Evolutionary conservation across 2,888 invertebrate species (phyloP).

Genomic region (Uropetala carovei): DNA sequence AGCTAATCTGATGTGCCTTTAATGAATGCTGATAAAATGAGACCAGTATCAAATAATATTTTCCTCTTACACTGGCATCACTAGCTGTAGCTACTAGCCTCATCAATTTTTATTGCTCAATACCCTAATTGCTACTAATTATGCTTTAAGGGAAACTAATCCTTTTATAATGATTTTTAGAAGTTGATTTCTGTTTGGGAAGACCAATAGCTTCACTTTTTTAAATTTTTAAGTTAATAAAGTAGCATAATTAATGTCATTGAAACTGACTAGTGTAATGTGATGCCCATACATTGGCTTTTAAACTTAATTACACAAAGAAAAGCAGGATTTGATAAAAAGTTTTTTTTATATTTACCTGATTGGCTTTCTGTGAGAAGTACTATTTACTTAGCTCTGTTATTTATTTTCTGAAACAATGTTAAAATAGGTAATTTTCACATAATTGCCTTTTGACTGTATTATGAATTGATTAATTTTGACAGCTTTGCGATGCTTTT

Average conservation of each 20-base stretch:
- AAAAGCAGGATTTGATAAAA: neutral
- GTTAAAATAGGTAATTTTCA: neutral
- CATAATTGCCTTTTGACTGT: slow-evolving; percentile 41
- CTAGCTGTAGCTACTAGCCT: neutral
- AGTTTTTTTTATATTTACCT: too few relatives aligned
- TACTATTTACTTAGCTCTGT: neutral
- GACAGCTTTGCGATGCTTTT: slow-evolving; percentile 54
- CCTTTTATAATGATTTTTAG: slow-evolving; percentile 5
- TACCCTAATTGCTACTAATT: neutral
- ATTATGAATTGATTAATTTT: slow-evolving; percentile 22
- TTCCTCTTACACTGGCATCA: slow-evolving; percentile 27
- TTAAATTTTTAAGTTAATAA: neutral
- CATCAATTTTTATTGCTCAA: slow-evolving; percentile 24
- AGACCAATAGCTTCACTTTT: neutral
- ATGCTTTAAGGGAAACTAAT: neutral
- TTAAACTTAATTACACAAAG: neutral
- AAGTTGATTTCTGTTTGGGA: neutral
- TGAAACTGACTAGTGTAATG: neutral
- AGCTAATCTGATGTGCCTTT: slow-evolving; percentile 60
- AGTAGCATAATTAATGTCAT: neutral
- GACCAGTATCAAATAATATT: slow-evolving; percentile 40
- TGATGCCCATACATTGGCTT: slow-evolving; percentile 17
- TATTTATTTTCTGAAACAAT: slow-evolving; percentile 12
- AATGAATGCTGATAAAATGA: slow-evolving; percentile 49
- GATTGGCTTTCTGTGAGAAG: neutral